phyloP scores from a whole-genome alignment of 2,888 invertebrate genomes.

The Chrysolina oricalcia region DNA sequence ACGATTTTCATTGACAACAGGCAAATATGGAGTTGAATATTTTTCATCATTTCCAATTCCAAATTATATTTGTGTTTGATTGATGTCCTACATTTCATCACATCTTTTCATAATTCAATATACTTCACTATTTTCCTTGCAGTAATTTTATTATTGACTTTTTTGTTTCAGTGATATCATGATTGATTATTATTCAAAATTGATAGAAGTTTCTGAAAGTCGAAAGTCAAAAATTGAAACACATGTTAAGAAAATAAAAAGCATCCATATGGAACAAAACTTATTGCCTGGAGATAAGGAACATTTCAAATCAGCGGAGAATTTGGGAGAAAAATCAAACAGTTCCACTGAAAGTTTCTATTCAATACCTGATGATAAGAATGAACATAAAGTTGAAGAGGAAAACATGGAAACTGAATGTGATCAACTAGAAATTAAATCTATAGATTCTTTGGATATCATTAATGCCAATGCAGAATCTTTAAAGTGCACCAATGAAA shows the following conservation, averaged over 20 bases:
- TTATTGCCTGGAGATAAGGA: constrained; percentile 32
- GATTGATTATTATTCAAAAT: constrained; percentile 78
- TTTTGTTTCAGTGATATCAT: constrained; percentile 74
- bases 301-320: constrained; percentile 11
- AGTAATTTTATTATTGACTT: not conserved
- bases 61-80: too few species aligned
- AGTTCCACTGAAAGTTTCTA: constrained; percentile 42
- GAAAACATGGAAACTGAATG: constrained; percentile 61
- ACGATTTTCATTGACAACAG: not conserved
- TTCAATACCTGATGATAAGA: constrained; percentile 62
- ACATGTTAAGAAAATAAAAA: constrained; percentile 61
- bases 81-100: too few species aligned
- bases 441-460: constrained; percentile 74
- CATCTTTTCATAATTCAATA: too few species aligned
- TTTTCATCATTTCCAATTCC: not conserved
- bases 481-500: constrained; percentile 24
- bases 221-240: constrained; percentile 68
- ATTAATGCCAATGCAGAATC: constrained; percentile 74
- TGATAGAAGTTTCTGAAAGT: constrained; percentile 76
- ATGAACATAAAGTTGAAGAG: constrained; percentile 57
- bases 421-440: constrained; percentile 71
- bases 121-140: not conserved
- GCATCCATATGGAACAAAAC: constrained; percentile 48
- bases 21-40: not conserved
- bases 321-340: constrained; percentile 23